A percentile compares a stretch with the other conserved stretches of the same genome.
Conservation (phyloP, 2,113 vertebrate species). For the Podocnemis expansa region DNA sequence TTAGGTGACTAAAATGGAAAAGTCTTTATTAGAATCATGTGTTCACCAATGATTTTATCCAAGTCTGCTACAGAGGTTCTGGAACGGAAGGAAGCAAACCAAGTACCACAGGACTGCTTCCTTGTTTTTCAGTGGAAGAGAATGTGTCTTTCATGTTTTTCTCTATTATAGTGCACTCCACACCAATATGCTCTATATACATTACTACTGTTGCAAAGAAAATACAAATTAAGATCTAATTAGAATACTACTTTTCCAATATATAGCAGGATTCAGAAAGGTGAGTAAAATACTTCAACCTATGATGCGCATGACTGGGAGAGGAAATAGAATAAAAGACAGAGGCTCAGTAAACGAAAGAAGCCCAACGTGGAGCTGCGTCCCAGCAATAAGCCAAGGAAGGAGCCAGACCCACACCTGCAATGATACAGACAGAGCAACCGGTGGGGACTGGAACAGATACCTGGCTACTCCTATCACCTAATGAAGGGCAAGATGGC, state of each 20-base stretch:
- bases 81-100: neutral
- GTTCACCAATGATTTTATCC: slow-evolving; percentile 9
- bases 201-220: neutral
- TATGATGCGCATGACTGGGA: accelerated
- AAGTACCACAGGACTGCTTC: too few species aligned
- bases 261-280: neutral
- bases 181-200: neutral
- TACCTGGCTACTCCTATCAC: neutral
- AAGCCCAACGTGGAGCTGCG: neutral
- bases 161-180: neutral
- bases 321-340: neutral
- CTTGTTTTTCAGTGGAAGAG: too few species aligned
- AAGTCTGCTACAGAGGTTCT: neutral
- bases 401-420: neutral
- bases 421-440: neutral
- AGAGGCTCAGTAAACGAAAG: too few species aligned
- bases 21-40: neutral
- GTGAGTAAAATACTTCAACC: neutral
- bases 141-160: neutral
- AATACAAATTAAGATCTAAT: neutral
- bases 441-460: neutral
- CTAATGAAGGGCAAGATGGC: neutral
- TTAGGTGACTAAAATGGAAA: too few species aligned
- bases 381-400: neutral
- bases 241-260: neutral